A percentile compares a stretch with the other conserved stretches of the same genome.
Evolutionary conservation across 2,797 vertebrate species (phyloP).

Genomic region (Chrysocyon brachyurus): DNA sequence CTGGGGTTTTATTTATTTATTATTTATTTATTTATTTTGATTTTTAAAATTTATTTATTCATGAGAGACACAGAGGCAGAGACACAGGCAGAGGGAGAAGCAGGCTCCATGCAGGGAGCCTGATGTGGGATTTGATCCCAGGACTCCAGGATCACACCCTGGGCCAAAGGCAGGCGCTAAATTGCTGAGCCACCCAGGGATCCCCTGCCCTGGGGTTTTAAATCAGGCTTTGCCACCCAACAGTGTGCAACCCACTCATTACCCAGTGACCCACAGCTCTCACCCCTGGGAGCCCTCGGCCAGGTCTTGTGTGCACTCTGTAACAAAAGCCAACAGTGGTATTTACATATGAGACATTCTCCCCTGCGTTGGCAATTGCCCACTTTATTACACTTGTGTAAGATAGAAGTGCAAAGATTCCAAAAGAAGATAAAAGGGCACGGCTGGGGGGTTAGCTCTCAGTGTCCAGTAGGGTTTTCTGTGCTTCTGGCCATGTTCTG

Average conservation of each 20-base stretch:
- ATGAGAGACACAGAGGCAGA: no score
- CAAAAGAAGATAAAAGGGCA: neutral
- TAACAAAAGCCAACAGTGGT: fast-evolving
- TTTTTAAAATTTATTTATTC: no score
- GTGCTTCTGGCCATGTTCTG: fast-evolving
- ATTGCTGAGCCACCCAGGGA: no score
- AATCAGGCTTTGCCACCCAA: fast-evolving
- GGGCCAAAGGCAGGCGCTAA: no score
- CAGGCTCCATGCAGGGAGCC: no score
- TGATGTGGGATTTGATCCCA: no score
- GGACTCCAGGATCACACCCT: no score
- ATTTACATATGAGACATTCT: fast-evolving
- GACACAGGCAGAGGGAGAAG: no score
- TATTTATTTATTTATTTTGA: no score
- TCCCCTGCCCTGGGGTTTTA: neutral
- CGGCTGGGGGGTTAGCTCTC: fast-evolving
- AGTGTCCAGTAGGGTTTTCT: neutral
- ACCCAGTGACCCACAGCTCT: fast-evolving
- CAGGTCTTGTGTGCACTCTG: fast-evolving
- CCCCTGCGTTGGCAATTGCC: neutral
- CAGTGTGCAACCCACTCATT: fast-evolving
- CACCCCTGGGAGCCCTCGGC: fast-evolving
- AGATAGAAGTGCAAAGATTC: neutral
- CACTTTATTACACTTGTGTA: neutral
- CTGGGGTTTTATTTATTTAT: no score